Percentiles rank a stretch among this genome's conserved stretches.
Evolutionary conservation across 2,113 vertebrate genomes (phyloP).

Genomic region (Tricholaema leucomelas): DNA sequence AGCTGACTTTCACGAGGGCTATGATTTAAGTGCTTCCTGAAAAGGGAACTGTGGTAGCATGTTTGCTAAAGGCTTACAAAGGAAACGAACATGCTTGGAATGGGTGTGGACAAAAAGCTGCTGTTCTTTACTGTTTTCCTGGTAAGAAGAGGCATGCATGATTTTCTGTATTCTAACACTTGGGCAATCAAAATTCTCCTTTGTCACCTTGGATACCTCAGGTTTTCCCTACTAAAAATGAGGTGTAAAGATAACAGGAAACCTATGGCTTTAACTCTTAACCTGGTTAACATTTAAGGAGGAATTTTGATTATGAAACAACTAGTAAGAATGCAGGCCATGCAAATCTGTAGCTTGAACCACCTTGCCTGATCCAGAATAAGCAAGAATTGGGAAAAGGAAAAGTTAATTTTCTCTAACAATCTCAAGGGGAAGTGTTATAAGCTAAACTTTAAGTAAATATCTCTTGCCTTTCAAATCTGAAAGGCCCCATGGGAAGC

Average conservation of each 20-base stretch:
- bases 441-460: not conserved
- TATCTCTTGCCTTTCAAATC: not conserved
- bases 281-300: not conserved
- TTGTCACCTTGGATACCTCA: not conserved
- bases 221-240: not conserved
- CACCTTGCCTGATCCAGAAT: not conserved
- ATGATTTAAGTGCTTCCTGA: not conserved
- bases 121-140: not conserved
- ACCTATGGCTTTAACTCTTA: not conserved
- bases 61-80: not conserved
- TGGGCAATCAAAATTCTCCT: not conserved
- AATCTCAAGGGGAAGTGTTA: not conserved
- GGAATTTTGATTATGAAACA: not conserved
- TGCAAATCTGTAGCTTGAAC: not conserved
- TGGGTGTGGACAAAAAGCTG: not conserved
- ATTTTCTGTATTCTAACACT: not conserved
- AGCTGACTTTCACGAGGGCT: not conserved
- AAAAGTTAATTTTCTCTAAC: not conserved
- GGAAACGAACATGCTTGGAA: not conserved
- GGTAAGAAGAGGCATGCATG: not conserved
- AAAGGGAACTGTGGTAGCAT: not conserved
- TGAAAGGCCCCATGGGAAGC: not conserved
- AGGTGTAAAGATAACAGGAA: not conserved
- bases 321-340: not conserved
- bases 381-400: not conserved